A percentile compares a stretch with the other conserved stretches of the same genome.
Evolutionary conservation across 2,113 vertebrate species (phyloP).

Genomic region (Elaphurus davidianus): DNA sequence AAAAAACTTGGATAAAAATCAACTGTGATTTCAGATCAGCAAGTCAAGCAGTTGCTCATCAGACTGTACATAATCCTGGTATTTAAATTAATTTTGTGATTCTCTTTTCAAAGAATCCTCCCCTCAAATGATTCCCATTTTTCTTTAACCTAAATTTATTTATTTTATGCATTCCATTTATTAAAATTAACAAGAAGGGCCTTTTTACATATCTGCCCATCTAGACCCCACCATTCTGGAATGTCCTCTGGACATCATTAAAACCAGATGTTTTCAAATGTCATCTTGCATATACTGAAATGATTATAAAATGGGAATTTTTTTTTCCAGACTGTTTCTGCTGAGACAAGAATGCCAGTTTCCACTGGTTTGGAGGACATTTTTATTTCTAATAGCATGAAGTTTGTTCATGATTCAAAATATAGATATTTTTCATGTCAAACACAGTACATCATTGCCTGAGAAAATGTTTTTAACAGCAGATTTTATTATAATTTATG

Average conservation of each 20-base stretch:
- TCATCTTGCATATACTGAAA: constrained; percentile 79
- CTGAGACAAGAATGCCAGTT: constrained; percentile 70
- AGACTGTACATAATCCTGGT: constrained; percentile 41
- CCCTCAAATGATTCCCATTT: neutral
- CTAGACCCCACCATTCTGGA: constrained; percentile 82
- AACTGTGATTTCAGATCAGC: constrained; percentile 51
- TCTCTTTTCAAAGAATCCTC: neutral
- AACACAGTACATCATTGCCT: neutral
- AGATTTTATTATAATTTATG: neutral
- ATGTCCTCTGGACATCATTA: constrained; percentile 80
- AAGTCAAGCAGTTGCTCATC: constrained; percentile 53
- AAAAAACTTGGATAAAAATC: constrained; percentile 75
- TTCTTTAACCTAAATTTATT: neutral
- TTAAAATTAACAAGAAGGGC: constrained; percentile 76
- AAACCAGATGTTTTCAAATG: constrained; percentile 83
- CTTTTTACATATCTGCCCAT: constrained; percentile 78
- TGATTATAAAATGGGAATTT: constrained; percentile 79
- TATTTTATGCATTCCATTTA: constrained; percentile 51
- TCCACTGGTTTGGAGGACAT: constrained; percentile 69
- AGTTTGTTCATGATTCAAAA: constrained; percentile 67
- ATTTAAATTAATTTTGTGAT: constrained; percentile 43
- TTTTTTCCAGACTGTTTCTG: constrained; percentile 74
- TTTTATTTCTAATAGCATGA: constrained; percentile 68
- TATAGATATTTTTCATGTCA: constrained; percentile 46
- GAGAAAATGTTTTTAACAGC: constrained; percentile 33